phyloP scores from a whole-genome alignment of 2,888 invertebrate genomes.

The Spilosoma lubricipeda region DNA sequence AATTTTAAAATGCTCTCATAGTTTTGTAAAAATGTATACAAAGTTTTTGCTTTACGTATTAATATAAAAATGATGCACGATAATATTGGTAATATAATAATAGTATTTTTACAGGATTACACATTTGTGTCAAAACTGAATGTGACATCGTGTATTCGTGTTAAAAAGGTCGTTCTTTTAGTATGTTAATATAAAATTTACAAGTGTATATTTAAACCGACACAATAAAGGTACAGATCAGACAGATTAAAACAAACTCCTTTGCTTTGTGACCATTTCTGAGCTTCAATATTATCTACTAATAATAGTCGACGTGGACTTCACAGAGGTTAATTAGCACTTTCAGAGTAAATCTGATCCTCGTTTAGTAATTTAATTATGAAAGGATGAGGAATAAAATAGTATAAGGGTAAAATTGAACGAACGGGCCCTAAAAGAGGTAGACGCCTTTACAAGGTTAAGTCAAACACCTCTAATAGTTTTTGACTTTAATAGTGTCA shows the following conservation, averaged over 20 bases:
- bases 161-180: neutral
- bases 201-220: constrained; percentile 29
- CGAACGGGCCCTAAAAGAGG: constrained; percentile 6
- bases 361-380: constrained; percentile 30
- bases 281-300: constrained; percentile 35
- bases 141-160: neutral
- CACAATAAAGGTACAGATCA: constrained; percentile 56
- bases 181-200: neutral
- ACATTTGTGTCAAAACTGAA: neutral
- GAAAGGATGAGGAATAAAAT: constrained; percentile 14
- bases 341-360: constrained; percentile 33
- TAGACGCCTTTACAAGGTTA: constrained; percentile 6
- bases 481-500: constrained; percentile 9
- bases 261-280: constrained; percentile 45
- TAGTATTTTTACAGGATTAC: too few relatives aligned
- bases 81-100: too few relatives aligned
- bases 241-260: constrained; percentile 51
- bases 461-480: constrained; percentile 10
- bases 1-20: too few relatives aligned
- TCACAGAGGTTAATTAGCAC: constrained; percentile 39
- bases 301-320: constrained; percentile 31
- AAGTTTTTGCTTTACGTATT: too few relatives aligned
- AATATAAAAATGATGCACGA: too few relatives aligned
- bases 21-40: too few relatives aligned
- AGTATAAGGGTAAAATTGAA: constrained; percentile 18